A percentile compares a stretch with the other conserved stretches of the same genome.
Evolutionary conservation across 2,113 vertebrate species (phyloP).

Genomic region (Noctilio leporinus): DNA sequence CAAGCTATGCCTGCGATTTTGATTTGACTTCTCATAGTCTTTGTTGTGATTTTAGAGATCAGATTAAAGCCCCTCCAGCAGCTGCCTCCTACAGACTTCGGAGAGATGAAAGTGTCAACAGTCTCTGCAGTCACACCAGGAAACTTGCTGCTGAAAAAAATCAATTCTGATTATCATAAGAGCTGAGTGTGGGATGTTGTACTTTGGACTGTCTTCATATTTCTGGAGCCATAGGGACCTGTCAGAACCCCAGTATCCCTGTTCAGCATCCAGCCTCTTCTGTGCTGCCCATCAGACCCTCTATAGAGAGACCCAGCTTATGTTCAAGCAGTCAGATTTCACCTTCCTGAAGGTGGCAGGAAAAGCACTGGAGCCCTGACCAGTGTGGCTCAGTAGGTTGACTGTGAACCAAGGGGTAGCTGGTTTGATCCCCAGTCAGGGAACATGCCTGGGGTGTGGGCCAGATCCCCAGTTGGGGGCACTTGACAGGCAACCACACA

Average conservation of each 20-base stretch:
- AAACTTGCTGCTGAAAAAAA: constrained; percentile 56
- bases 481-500: too few species aligned
- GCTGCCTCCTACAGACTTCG: constrained; percentile 36
- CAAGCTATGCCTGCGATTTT: constrained; percentile 17
- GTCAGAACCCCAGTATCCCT: background rate
- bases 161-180: constrained; percentile 55
- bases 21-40: constrained; percentile 36
- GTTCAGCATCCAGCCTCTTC: background rate
- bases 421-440: too few species aligned
- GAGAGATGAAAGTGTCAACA: constrained; percentile 56
- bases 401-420: too few species aligned
- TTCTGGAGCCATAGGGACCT: background rate
- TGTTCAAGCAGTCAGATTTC: background rate
- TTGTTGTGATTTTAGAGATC: constrained; percentile 56
- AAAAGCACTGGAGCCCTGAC: background rate
- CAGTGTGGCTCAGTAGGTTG: too few species aligned
- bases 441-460: too few species aligned
- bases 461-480: too few species aligned
- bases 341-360: background rate
- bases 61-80: constrained; percentile 48
- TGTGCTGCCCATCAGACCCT: background rate
- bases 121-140: constrained; percentile 52
- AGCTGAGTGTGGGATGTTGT: background rate
- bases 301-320: background rate
- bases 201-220: background rate